Percentiles rank a stretch among this genome's conserved stretches.
Evolutionary conservation across 2,797 vertebrate genomes (phyloP).

Genomic region (Oryzias dopingdopingensis): DNA sequence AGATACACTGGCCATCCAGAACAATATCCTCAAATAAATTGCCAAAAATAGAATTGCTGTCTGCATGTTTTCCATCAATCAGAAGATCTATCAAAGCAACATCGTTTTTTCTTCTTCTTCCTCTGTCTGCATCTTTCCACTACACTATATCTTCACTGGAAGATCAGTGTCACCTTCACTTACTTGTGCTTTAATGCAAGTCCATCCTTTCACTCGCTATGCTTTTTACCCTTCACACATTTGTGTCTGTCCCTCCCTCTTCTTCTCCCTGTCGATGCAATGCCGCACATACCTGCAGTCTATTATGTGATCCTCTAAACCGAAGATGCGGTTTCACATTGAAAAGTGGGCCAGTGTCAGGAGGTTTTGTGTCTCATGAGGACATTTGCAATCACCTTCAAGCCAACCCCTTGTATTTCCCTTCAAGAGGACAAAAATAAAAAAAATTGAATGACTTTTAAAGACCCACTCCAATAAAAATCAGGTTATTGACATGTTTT

Average conservation of each 20-base stretch:
- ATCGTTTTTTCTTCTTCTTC: conserved; percentile 7
- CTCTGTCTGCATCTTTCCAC: conserved; percentile 24
- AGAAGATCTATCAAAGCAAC: conserved; percentile 41
- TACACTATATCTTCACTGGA: conserved; percentile 40
- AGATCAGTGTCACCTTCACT: conserved; percentile 30
- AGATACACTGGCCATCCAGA: conserved; percentile 20
- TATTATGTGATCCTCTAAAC: conserved; percentile 15
- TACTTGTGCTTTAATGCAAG: conserved; percentile 6
- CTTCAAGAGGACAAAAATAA: neutral
- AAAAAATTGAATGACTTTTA: too few species aligned
- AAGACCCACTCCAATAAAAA: too few species aligned
- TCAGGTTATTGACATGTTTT: too few species aligned
- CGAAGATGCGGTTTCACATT: conserved; percentile 19
- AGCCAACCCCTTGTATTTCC: conserved; percentile 2
- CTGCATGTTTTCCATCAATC: conserved; percentile 54
- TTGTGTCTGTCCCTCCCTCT: conserved; percentile 5
- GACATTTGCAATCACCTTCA: conserved; percentile 2
- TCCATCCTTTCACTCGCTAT: neutral
- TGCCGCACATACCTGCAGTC: conserved; percentile 34
- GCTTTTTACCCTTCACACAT: conserved; percentile 5
- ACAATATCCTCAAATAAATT: conserved; percentile 46
- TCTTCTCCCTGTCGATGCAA: conserved; percentile 6
- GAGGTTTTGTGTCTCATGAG: conserved; percentile 16
- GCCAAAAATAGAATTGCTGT: conserved; percentile 49
- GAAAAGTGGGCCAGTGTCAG: conserved; percentile 34